Evolutionary conservation across 2,888 invertebrate genomes (phyloP), one percentile per base, ranked within the genome.

Genomic region (Dendrolimus houi): DNA sequence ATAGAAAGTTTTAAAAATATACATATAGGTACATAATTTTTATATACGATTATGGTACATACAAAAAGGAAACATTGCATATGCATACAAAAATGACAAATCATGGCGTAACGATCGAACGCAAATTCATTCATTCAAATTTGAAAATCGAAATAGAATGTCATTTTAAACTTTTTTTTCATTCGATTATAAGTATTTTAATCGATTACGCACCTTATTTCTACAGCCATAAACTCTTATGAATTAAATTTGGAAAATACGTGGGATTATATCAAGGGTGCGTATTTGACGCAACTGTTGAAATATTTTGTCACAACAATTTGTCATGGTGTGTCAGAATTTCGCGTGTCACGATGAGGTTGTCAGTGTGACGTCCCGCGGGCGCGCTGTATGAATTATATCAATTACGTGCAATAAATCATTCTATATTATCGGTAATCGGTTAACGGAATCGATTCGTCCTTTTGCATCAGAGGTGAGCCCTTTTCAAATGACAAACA

Each of bases 251-350:
- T 64, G 62, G 67, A 60, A 67, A 57, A 58, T 53, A 53, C 47
- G 66, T 65, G 60, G 61, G 63, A 47, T 41, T 53, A 57, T 53
- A 41, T 47, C 47, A 47, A 47, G 47, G 47, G 47, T 47, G 47
- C 9, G 47, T 47, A 47, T 47, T 81, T 83, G 81, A 85, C 73
- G 84, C 84, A 85, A 85, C 85, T 87, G 88, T 86, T 90, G 88
- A 89, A 90, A 90, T 90, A 88, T 90, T 89, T 88, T 89, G 90
- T 89, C 90, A 90, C 78, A 88, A 89, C 85, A 89, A 90, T 90
- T 90, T 85, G 90, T 90, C 87, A 89, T 71, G 84, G 78, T 66
- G 74, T 84, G 89, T 87, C 87, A 79, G 64, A 77, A 81, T 84
- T 67, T 75, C 69, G 82, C 85, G 66, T 74, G 83, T 89, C 88